Evolutionary conservation across 2,113 vertebrate species (phyloP).

Genomic region (Progne subis): DNA sequence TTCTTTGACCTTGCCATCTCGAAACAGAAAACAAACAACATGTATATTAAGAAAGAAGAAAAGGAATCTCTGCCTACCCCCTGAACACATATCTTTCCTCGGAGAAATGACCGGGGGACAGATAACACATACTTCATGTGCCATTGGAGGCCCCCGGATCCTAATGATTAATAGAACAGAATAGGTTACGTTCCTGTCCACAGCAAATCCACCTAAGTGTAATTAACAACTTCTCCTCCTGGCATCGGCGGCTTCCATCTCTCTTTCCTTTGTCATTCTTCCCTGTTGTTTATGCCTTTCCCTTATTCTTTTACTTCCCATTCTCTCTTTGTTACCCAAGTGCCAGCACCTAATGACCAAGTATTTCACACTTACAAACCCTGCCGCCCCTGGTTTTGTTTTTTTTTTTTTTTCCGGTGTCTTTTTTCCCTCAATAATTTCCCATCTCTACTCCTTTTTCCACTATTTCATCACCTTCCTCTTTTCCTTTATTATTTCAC

Average conservation of each 20-base stretch:
- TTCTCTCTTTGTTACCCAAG: neutral
- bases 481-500: neutral
- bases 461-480: neutral
- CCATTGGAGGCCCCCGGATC: neutral
- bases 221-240: constrained; percentile 45
- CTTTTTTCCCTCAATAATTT: neutral
- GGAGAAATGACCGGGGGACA: constrained; percentile 32
- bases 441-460: neutral
- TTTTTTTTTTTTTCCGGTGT: accelerated
- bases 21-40: constrained; percentile 42
- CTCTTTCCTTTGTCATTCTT: neutral
- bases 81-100: constrained; percentile 9
- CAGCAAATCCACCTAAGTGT: neutral
- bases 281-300: neutral
- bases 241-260: neutral
- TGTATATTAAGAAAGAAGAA: constrained; percentile 55
- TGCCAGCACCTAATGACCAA: neutral
- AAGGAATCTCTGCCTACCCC: constrained; percentile 14
- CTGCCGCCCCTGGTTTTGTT: neutral
- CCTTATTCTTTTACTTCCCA: neutral
- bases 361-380: neutral
- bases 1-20: constrained; percentile 59
- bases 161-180: constrained; percentile 34
- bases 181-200: neutral
- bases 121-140: constrained; percentile 32